Evolutionary conservation across 2,113 vertebrate genomes (phyloP), one percentile per base, ranked within the genome.

Genomic region (Melanerpes formicivorus): DNA sequence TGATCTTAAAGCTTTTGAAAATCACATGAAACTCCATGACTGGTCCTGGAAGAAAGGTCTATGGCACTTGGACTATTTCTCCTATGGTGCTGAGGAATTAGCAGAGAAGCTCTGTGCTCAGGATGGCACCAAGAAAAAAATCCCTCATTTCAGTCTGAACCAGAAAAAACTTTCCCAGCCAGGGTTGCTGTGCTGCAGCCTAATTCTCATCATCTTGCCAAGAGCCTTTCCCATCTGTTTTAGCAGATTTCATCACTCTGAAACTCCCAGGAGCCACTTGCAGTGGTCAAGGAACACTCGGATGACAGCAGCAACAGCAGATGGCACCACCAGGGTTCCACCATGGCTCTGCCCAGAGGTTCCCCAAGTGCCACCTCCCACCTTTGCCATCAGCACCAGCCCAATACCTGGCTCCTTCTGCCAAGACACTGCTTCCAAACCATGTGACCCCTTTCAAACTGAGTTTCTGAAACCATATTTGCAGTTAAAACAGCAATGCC

Each of bases 381-480:
- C 17, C 19, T 15, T 14, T 9, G 4, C 50, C 6, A 1, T 12
- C 86, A 92, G 77, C 52, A 72, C 55, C 85, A 83, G 64, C 16
- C 32, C 7, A 27, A 42, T 40, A 22, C 79, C 78, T 73, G 82
- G 44, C 71, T 60, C 50, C 58, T 40, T 67, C 82, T 40, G 26
- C 59, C 44, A 37, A 75, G 84, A 79, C 3, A 7, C 21, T 71
- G 59, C 74, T 90, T 85, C 76, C 79, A 83, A 23, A 54, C 32
- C 84, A 77, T 6, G 6, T 1, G 26, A 94, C 9, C 32, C 69
- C 73, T 71, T 5, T 55, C 44, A 89, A 90, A 52, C 18, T 69
- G 63, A 42, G 55, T 27, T 80, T 64, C 56, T 72, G 77, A 64
- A 95, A 92, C 55, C 37, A 13, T 30, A 82, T 52, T 80, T 48